These are phyloP conservation scores for Timema podura DNA, from an alignment of 2,888 invertebrate species.

Conservation along the genomic window DNA sequence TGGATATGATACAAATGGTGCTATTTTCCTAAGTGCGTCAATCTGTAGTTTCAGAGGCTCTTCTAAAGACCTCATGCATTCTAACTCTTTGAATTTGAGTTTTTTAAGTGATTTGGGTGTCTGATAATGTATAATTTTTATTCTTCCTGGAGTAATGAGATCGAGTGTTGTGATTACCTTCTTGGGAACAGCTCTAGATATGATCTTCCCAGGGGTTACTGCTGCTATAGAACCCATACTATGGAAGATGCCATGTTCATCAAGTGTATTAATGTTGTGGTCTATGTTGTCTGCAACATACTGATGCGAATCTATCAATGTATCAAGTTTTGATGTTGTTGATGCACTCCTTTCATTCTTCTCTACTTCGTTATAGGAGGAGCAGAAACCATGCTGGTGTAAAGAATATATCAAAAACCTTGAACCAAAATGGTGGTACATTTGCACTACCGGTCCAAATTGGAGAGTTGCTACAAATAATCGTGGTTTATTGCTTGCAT, in stretches of 20 bases:
- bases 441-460: conserved; percentile 6
- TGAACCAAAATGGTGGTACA: no score
- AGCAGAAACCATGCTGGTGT: not conserved
- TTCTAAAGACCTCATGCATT: no score
- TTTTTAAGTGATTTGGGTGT: no score
- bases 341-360: not conserved
- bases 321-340: not conserved
- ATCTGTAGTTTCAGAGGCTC: no score
- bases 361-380: not conserved
- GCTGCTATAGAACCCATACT: conserved; percentile 3
- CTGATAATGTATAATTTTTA: no score
- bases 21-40: no score
- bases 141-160: no score
- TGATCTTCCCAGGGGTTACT: conserved; percentile 8
- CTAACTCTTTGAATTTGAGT: no score
- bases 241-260: conserved; percentile 2
- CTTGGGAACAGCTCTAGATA: no score
- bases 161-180: no score
- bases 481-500: conserved; percentile 1
- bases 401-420: not conserved
- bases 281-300: conserved; percentile 11
- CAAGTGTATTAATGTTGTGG: conserved; percentile 7
- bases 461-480: not conserved
- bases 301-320: not conserved
- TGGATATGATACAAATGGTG: no score